Percentiles rank a stretch among this genome's conserved stretches.
Conservation (phyloP, 37 sponge, comb jelly and placozoan species). For the Ianthella basta region DNA sequence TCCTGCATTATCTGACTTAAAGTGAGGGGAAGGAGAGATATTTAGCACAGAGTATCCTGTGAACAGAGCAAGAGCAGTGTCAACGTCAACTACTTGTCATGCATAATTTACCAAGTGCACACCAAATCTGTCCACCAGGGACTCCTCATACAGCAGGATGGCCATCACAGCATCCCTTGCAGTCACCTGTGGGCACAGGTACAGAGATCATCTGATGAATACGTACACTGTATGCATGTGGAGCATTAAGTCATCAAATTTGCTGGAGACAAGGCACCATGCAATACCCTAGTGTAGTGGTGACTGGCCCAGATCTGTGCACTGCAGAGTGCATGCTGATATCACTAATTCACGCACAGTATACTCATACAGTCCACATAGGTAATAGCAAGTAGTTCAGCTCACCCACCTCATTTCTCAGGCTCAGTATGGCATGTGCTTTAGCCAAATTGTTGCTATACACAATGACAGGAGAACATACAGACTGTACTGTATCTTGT, state of each 20-base stretch:
- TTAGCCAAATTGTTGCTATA: conserved; percentile 40
- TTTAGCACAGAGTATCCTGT: conserved; percentile 65
- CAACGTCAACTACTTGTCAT: too few relatives aligned
- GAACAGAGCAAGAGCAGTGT: not conserved
- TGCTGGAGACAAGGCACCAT: too few relatives aligned
- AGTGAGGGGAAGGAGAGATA: conserved; percentile 44
- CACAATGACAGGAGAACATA: not conserved
- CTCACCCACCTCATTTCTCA: conserved; percentile 48
- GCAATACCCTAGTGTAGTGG: too few relatives aligned
- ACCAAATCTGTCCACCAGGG: conserved; percentile 51
- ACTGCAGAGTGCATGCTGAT: too few relatives aligned
- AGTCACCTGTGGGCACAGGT: conserved; percentile 30
- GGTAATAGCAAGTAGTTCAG: too few relatives aligned
- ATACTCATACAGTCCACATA: too few relatives aligned
- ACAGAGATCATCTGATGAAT: not conserved
- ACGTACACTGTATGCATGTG: not conserved
- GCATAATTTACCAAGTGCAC: not conserved
- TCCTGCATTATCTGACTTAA: conserved; percentile 23
- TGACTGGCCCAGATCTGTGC: too few relatives aligned
- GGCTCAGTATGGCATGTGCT: conserved; percentile 56
- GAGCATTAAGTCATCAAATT: not conserved
- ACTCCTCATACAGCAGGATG: conserved; percentile 68
- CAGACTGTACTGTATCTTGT: too few relatives aligned
- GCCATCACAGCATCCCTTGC: conserved; percentile 58
- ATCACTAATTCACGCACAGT: too few relatives aligned